phyloP scores from a whole-genome alignment of 2,888 invertebrate genomes.

The Drosophila pegasa region DNA sequence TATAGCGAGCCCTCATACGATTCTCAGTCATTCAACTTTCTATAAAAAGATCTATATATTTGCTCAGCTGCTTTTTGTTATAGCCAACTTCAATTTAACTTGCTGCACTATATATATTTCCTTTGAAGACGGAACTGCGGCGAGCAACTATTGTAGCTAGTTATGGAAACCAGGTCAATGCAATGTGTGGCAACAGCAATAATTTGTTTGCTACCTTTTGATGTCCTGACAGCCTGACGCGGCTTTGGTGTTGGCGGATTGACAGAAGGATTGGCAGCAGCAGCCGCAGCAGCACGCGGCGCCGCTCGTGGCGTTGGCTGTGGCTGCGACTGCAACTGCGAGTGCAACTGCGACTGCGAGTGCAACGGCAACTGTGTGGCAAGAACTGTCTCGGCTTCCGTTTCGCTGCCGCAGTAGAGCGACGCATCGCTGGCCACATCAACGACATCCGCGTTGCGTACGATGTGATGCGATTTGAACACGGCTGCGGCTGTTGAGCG shows the following conservation, averaged over 20 bases:
- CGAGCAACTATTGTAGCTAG: neutral
- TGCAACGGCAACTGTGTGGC: constrained; percentile 21
- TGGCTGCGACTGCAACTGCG: constrained; percentile 42
- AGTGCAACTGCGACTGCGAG: constrained; percentile 20
- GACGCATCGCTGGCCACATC: constrained; percentile 84
- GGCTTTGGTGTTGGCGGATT: constrained; percentile 84
- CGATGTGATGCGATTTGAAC: constrained; percentile 68
- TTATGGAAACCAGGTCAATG: constrained; percentile 66
- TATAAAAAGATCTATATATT: neutral
- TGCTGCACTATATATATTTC: constrained; percentile 26
- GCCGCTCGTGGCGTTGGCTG: constrained; percentile 83
- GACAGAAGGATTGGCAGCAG: constrained; percentile 33
- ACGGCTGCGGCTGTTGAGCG: constrained; percentile 72
- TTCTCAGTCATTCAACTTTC: constrained; percentile 1
- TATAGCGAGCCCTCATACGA: neutral
- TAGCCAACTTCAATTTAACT: neutral
- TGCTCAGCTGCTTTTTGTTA: neutral
- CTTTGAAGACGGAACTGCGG: neutral
- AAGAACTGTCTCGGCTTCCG: constrained; percentile 40
- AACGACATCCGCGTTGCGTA: constrained; percentile 79
- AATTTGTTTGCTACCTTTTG: constrained; percentile 62
- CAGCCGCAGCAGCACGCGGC: constrained; percentile 74
- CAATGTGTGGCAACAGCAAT: constrained; percentile 20
- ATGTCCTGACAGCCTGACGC: constrained; percentile 79
- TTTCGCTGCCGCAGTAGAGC: constrained; percentile 79